A percentile compares a stretch with the other conserved stretches of the same genome.
Evolutionary conservation across 2,113 vertebrate genomes (phyloP).

Genomic region (Oncorhynchus keta): DNA sequence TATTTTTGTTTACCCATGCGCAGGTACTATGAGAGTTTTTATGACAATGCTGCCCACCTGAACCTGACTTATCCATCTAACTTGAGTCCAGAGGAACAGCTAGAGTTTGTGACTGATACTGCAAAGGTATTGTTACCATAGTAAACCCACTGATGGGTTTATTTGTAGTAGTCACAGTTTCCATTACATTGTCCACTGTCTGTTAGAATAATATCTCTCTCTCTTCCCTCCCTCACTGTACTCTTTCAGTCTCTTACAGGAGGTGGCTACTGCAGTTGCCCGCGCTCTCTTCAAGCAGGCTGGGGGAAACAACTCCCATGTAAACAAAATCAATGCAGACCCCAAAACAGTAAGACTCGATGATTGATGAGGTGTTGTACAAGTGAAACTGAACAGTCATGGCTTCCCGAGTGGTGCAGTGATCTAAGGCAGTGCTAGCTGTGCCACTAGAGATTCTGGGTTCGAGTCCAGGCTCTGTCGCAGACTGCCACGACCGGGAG

Average conservation of each 20-base stretch:
- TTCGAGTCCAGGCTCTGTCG: no score
- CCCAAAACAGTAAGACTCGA: conserved; percentile 72
- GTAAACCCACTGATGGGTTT: neutral
- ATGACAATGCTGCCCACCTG: conserved; percentile 82
- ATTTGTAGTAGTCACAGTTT: neutral
- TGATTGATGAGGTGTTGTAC: neutral
- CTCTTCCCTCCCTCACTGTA: neutral
- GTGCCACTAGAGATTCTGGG: no score
- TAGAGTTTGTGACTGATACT: conserved; percentile 77
- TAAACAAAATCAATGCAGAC: conserved; percentile 73
- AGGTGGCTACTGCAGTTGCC: conserved; percentile 83
- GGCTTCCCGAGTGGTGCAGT: no score
- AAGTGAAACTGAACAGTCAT: neutral
- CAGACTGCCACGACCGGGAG: no score
- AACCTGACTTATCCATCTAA: conserved; percentile 74
- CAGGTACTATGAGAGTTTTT: conserved; percentile 92
- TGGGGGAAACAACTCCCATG: conserved; percentile 63
- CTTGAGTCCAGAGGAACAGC: conserved; percentile 80
- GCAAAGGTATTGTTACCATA: conserved; percentile 75
- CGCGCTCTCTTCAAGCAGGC: conserved; percentile 84
- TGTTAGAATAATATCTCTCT: neutral
- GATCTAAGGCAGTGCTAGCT: no score
- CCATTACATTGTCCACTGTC: neutral
- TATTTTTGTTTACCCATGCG: neutral
- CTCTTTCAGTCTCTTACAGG: conserved; percentile 77